Evolutionary conservation across 2,113 vertebrate genomes (phyloP).

Genomic region (Pithys albifrons): DNA sequence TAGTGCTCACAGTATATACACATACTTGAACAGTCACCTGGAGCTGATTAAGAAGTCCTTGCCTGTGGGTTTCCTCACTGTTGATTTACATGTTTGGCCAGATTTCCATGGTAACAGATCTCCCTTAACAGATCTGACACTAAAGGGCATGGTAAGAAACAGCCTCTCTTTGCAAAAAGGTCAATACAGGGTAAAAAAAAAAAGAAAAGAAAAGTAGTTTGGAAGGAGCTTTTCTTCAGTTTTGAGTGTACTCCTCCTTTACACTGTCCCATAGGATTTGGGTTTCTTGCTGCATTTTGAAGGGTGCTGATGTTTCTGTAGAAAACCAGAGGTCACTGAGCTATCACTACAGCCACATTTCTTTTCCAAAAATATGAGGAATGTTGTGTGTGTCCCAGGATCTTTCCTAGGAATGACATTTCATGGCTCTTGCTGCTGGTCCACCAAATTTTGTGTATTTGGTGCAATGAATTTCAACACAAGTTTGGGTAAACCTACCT

Average conservation of each 20-base stretch:
- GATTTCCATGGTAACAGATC: constrained; percentile 99
- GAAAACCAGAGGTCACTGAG: constrained; percentile 2
- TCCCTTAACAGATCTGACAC: constrained; percentile 90
- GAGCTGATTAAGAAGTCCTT: constrained; percentile 78
- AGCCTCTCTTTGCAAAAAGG: constrained; percentile 66
- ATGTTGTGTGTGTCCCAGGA: neutral
- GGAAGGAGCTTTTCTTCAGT: constrained; percentile 24
- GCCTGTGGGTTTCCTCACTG: constrained; percentile 86
- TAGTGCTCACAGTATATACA: constrained; percentile 85
- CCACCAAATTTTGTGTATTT: neutral
- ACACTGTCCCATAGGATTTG: neutral
- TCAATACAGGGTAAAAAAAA: constrained; percentile 45
- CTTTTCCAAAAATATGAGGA: neutral
- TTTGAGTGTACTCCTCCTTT: neutral
- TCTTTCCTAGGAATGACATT: neutral
- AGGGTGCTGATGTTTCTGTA: constrained; percentile 34
- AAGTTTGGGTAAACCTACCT: neutral
- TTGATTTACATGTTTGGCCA: constrained; percentile 94
- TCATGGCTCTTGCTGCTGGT: neutral
- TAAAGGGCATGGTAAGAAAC: constrained; percentile 94
- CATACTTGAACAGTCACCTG: constrained; percentile 90
- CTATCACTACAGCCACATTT: neutral
- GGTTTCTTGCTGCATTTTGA: neutral
- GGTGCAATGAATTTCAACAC: neutral
- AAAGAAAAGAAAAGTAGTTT: neutral